phyloP scores from a whole-genome alignment of 2,113 vertebrate species.

The Pseudonaja textilis region DNA sequence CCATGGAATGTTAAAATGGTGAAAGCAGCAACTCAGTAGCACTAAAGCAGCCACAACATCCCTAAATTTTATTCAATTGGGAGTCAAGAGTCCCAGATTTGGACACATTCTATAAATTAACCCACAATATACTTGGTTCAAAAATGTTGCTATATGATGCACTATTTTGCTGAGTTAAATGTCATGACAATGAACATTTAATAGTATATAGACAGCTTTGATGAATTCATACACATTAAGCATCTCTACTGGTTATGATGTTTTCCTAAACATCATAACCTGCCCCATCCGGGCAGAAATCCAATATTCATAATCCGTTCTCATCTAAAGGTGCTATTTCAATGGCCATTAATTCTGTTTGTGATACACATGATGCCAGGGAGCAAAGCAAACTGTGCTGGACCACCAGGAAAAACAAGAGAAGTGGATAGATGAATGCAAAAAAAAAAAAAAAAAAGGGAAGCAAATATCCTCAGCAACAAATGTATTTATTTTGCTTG shows the following conservation, averaged over 20 bases:
- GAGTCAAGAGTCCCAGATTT: not conserved
- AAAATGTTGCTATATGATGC: not conserved
- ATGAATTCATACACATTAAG: not conserved
- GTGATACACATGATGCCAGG: not conserved
- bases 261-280: too few relatives aligned
- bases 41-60: not conserved
- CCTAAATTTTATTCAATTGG: not conserved
- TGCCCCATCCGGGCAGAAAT: not conserved
- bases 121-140: not conserved
- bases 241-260: not conserved
- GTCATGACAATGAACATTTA: not conserved
- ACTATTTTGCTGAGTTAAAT: not conserved
- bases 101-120: not conserved
- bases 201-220: not conserved
- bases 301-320: not conserved
- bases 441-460: not conserved
- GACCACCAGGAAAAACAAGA: not conserved
- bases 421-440: not conserved
- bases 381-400: not conserved
- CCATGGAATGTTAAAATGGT: not conserved
- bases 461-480: not conserved
- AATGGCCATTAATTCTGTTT: not conserved
- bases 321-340: not conserved
- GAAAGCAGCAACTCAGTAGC: not conserved
- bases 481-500: not conserved